phyloP scores from a whole-genome alignment of 2,113 vertebrate genomes.

The Sarotherodon lohbergeri region DNA sequence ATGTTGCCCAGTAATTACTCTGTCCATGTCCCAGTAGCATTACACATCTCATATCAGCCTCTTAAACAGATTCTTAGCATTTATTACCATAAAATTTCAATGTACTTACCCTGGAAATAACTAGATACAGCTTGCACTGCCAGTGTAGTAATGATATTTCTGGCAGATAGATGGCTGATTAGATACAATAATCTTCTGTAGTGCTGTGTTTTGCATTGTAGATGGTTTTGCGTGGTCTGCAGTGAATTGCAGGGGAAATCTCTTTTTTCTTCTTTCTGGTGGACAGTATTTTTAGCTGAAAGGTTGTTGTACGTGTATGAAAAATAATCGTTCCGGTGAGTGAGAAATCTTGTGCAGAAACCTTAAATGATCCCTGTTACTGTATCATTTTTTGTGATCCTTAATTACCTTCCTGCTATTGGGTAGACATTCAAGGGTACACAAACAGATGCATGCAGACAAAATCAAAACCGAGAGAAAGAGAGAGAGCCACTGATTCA shows the following conservation, averaged over 20 bases:
- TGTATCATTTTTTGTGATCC: not conserved
- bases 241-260: not conserved
- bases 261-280: not conserved
- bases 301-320: constrained; percentile 20
- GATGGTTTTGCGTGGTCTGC: constrained; percentile 13
- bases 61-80: constrained; percentile 59
- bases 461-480: constrained; percentile 18
- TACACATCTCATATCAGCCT: constrained; percentile 22
- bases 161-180: constrained; percentile 47
- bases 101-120: constrained; percentile 24
- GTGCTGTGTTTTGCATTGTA: constrained; percentile 26
- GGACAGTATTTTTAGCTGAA: constrained; percentile 38
- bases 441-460: not conserved
- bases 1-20: constrained; percentile 58
- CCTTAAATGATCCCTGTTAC: not conserved
- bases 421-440: not conserved
- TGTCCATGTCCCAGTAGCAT: constrained; percentile 30
- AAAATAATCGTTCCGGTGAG: constrained; percentile 1
- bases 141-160: constrained; percentile 42
- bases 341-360: not conserved
- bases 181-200: constrained; percentile 38
- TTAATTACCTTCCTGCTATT: not conserved
- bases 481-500: constrained; percentile 52
- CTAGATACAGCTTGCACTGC: not conserved
- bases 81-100: constrained; percentile 53